These are phyloP conservation scores for Paramuricea clavata DNA, from an alignment of 92 coral and sea anemone species.

Conservation along the genomic window DNA sequence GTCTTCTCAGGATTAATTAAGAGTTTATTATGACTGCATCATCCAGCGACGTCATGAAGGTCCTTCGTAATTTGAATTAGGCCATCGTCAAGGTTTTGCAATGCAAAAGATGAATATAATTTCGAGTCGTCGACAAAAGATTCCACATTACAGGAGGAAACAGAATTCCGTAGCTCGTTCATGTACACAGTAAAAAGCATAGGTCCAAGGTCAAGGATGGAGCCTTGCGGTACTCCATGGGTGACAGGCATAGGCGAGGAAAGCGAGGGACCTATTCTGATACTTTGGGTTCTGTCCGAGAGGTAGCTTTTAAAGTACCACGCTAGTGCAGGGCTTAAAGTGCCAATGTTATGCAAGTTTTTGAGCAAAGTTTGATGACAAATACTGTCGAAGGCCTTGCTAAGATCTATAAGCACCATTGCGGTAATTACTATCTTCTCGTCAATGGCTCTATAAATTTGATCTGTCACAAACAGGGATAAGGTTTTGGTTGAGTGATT, in stretches of 20 bases:
- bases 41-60: constrained; percentile 51
- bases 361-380: constrained; percentile 22
- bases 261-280: constrained; percentile 32
- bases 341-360: constrained; percentile 5
- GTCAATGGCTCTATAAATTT: constrained; percentile 43
- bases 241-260: constrained; percentile 47
- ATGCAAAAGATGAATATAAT: constrained; percentile 30
- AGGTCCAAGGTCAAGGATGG: constrained; percentile 59
- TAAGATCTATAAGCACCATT: constrained; percentile 37
- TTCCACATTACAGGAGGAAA: constrained; percentile 24
- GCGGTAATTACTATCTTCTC: constrained; percentile 56
- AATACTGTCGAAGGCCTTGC: constrained; percentile 45
- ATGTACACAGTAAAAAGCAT: constrained; percentile 42
- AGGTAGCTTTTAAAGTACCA: constrained; percentile 59
- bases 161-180: constrained; percentile 49
- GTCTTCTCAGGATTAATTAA: no score
- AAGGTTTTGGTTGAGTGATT: constrained; percentile 43
- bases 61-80: constrained; percentile 31
- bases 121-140: constrained; percentile 59
- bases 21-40: constrained; percentile 41
- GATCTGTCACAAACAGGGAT: constrained; percentile 14
- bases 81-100: constrained; percentile 11
- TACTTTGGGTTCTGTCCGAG: constrained; percentile 48
- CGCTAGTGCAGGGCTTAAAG: constrained; percentile 21
- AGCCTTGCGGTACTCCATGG: constrained; percentile 59